phyloP scores from a whole-genome alignment of 2,113 vertebrate species.

The Steatornis caripensis region DNA sequence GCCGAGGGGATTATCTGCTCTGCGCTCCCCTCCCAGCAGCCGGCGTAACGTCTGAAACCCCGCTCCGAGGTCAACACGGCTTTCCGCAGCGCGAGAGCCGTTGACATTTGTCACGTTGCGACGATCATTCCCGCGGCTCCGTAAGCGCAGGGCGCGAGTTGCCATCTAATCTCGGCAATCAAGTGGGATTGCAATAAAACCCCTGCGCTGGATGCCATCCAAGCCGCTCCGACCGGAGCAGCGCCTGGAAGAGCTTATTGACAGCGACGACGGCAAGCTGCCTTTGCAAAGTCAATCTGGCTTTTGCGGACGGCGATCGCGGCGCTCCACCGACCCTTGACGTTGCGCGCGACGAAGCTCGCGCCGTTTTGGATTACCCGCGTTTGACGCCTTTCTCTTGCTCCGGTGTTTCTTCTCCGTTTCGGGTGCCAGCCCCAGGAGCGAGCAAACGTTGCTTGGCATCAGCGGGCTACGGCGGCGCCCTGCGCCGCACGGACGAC shows the following conservation, averaged over 20 bases:
- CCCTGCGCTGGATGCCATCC: not conserved
- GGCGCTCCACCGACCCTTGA: not conserved
- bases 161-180: not conserved
- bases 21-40: not conserved
- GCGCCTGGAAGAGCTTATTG: not conserved
- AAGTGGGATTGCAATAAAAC: not conserved
- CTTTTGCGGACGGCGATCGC: rapidly evolving
- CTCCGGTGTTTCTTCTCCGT: rapidly evolving
- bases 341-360: not conserved
- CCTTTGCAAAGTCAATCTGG: not conserved
- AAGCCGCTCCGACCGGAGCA: not conserved
- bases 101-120: not conserved
- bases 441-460: not conserved
- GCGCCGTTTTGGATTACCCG: not conserved
- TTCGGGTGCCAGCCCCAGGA: not conserved
- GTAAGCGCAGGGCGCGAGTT: rapidly evolving
- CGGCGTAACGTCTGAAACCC: not conserved
- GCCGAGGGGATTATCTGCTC: not conserved
- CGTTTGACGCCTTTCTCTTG: not conserved
- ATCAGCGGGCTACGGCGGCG: not conserved
- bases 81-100: not conserved
- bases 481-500: not conserved
- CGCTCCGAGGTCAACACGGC: rapidly evolving
- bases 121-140: not conserved
- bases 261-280: not conserved